Conservation (phyloP, 2,797 vertebrate species). For the Sphenopsis melanotis region DNA sequence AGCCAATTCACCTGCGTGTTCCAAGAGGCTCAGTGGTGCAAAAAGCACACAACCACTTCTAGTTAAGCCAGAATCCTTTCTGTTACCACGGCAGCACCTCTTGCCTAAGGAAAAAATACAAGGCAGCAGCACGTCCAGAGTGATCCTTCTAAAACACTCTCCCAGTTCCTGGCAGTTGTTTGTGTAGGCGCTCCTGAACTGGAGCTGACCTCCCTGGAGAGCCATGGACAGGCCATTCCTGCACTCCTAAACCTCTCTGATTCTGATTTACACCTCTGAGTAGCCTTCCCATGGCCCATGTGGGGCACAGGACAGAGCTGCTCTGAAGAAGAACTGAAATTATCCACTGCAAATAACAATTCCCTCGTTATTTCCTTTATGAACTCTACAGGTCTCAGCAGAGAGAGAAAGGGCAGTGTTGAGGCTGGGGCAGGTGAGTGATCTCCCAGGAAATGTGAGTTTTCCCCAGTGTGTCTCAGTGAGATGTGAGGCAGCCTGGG, state of each 20-base stretch:
- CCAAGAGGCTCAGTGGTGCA: not conserved
- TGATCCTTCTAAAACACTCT: not conserved
- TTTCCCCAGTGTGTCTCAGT: not conserved
- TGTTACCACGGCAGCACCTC: not conserved
- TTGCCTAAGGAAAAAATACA: not conserved
- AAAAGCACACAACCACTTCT: not conserved
- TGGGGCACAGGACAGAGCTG: not conserved
- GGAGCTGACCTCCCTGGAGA: not conserved
- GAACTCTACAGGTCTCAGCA: fast-evolving
- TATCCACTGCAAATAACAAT: not conserved
- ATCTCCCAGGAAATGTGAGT: not conserved
- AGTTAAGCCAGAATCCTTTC: not conserved
- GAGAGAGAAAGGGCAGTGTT: not conserved
- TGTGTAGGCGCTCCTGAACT: not conserved
- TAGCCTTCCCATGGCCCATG: not conserved
- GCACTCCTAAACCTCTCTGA: not conserved
- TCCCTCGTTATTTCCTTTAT: not conserved
- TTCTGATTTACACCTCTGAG: not conserved
- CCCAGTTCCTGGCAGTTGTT: not conserved
- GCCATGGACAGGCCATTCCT: not conserved
- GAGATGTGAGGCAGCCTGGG: not conserved
- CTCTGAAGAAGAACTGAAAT: not conserved
- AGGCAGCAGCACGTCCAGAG: not conserved
- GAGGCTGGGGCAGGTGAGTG: not conserved
- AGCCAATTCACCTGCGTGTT: not conserved